Evolutionary conservation across 1,140 invertebrate species (phyloP), one percentile per base, ranked within the genome.

Genomic region (Microplitis demolitor): DNA sequence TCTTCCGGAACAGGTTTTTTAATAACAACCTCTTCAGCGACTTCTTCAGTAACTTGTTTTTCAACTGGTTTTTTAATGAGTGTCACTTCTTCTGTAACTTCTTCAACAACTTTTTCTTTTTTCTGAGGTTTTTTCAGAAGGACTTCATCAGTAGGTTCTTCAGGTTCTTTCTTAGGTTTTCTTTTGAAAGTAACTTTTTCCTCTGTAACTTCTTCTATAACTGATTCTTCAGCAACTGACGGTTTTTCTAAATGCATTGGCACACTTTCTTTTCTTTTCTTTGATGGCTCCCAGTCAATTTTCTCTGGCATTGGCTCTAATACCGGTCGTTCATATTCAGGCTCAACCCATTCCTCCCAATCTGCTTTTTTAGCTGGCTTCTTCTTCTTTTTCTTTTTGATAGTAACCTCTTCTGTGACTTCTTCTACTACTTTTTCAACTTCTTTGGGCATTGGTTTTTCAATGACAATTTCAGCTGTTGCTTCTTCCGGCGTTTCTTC

Each of bases 191-290:
- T 78, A 37, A 78, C 74, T 34, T 76, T 76, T 75, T 76, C 73
- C 33, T 71, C 78, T 11, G 69, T 61, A 37, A 31, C 72, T 50
- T 78, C 76, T 87, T 84, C 68, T 84, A 77, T 24, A 85, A 76
- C 6, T 74, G 84, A 64, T 77, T 83, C 79, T 54, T 84, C 85
- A 45, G 74, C 73, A n/a, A 73, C 63, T 69, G 76, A 77, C 76
- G 87, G 84, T 39, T 76, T 78, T 35, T 89, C 88, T 67, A 87
- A 84, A 31, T 91, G 89, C 9, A 80, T 76, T 33, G 87, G 86
- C 75, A 88, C 82, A 13, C 58, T 67, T 16, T 67, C 71, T 5
- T 68, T 72, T n/a, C 31, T 37, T 16, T 51, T 67, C n/a, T 67
- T 72, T 5, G 64, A 51, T 35, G 14, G 9, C 64, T 83, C 84